phyloP scores from a whole-genome alignment of 30 jellyfish, hydroid and myxozoan species.

The Aurelia aurita complex sp. Pacific region DNA sequence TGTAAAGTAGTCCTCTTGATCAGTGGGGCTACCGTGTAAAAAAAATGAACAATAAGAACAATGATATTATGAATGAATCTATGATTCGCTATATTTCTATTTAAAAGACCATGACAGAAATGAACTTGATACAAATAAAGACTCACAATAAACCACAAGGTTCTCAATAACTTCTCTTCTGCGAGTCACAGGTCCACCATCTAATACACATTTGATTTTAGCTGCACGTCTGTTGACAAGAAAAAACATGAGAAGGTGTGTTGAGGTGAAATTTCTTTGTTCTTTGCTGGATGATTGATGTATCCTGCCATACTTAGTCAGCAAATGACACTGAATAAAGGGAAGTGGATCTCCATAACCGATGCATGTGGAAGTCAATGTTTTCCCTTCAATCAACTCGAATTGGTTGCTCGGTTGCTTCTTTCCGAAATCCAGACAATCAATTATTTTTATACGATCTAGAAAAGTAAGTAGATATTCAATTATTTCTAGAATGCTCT shows the following conservation, averaged over 20 bases:
- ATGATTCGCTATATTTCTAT: too few relatives aligned
- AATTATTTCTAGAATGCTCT: too few relatives aligned
- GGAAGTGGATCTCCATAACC: slow-evolving; percentile 41
- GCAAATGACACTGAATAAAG: not conserved
- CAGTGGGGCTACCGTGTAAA: too few relatives aligned
- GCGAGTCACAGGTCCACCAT: slow-evolving; percentile 18
- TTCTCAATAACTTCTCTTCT: not conserved
- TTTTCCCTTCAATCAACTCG: slow-evolving; percentile 12
- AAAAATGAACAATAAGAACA: too few relatives aligned
- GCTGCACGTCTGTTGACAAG: not conserved
- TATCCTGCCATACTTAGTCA: too few relatives aligned
- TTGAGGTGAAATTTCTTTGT: too few relatives aligned
- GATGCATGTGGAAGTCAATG: slow-evolving; percentile 18
- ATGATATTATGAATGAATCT: too few relatives aligned
- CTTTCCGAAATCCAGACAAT: not conserved
- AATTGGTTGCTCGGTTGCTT: not conserved
- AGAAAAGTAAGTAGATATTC: not conserved
- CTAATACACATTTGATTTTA: slow-evolving; percentile 27
- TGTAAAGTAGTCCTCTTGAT: too few relatives aligned
- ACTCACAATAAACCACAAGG: slow-evolving; percentile 18
- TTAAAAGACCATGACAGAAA: not conserved
- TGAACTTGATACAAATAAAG: not conserved
- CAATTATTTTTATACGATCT: not conserved
- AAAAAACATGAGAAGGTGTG: not conserved
- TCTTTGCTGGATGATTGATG: too few relatives aligned